phyloP scores from a whole-genome alignment of 2,888 invertebrate species.

The Odontothrips loti region DNA sequence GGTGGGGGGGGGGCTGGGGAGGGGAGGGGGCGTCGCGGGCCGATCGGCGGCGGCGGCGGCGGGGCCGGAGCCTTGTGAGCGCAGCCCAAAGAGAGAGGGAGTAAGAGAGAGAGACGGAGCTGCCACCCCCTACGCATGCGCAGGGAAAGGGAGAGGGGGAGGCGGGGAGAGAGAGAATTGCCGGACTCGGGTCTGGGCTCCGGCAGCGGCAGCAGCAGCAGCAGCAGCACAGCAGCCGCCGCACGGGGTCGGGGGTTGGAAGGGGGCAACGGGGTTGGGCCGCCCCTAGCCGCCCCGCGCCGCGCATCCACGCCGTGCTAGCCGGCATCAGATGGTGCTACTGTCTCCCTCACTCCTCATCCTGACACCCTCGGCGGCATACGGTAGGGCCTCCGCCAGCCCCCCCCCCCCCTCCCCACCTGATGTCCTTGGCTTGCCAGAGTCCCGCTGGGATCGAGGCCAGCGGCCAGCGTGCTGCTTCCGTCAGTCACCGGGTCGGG shows the following conservation, averaged over 20 bases:
- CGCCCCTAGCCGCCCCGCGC: not conserved
- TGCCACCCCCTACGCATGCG: too few relatives aligned
- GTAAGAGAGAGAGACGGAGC: too few relatives aligned
- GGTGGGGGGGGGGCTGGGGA: not conserved
- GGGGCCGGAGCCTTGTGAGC: not conserved
- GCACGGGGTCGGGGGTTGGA: not conserved
- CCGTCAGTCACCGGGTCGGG: conserved; percentile 34
- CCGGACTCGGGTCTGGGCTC: too few relatives aligned
- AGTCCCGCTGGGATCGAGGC: not conserved
- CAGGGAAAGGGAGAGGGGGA: too few relatives aligned
- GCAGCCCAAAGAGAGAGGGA: not conserved
- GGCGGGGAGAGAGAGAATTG: too few relatives aligned
- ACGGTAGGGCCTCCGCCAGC: not conserved
- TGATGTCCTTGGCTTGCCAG: not conserved
- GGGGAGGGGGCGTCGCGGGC: not conserved
- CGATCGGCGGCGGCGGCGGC: not conserved
- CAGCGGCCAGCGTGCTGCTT: too few relatives aligned
- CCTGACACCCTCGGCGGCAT: not conserved
- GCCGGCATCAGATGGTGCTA: not conserved
- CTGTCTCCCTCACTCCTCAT: not conserved
- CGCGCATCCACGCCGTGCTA: too few relatives aligned
- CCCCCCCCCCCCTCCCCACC: not conserved
- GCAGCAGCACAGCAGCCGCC: not conserved
- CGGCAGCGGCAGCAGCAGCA: too few relatives aligned
- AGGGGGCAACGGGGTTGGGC: not conserved